Evolutionary conservation across 1,140 invertebrate genomes (phyloP).

Genomic region (Coenobita brevimanus): DNA sequence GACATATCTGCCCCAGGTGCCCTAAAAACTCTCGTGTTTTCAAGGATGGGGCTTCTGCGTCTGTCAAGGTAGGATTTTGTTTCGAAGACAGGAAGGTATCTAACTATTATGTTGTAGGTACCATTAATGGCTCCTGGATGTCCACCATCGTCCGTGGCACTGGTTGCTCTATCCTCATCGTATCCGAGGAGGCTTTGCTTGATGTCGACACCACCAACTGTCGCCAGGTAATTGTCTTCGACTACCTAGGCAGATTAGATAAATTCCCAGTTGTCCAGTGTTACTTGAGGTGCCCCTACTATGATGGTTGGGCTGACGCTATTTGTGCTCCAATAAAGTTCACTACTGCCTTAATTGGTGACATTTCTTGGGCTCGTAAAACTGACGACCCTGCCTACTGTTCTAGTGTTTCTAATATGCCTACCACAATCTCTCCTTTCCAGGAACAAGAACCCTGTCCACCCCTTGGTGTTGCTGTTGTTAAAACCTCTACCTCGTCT

Average conservation of each 20-base stretch:
- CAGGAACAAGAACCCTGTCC: too few relatives aligned
- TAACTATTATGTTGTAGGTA: too few relatives aligned
- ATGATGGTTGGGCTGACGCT: slow-evolving; percentile 1
- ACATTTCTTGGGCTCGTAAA: not conserved
- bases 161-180: slow-evolving; percentile 9
- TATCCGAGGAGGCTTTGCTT: slow-evolving; percentile 21
- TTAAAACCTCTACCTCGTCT: too few relatives aligned
- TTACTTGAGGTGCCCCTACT: not conserved
- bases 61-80: too few relatives aligned
- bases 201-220: not conserved
- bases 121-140: slow-evolving; percentile 5
- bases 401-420: too few relatives aligned
- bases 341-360: not conserved
- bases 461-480: too few relatives aligned
- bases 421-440: too few relatives aligned
- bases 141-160: slow-evolving; percentile 21
- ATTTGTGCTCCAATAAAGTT: slow-evolving; percentile 8
- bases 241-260: not conserved
- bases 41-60: too few relatives aligned
- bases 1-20: too few relatives aligned
- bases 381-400: too few relatives aligned
- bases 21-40: too few relatives aligned
- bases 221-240: not conserved
- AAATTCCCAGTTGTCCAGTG: not conserved
- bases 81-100: too few relatives aligned